phyloP scores from a whole-genome alignment of 2,113 vertebrate genomes.

The Chloropsis cyanopogon region DNA sequence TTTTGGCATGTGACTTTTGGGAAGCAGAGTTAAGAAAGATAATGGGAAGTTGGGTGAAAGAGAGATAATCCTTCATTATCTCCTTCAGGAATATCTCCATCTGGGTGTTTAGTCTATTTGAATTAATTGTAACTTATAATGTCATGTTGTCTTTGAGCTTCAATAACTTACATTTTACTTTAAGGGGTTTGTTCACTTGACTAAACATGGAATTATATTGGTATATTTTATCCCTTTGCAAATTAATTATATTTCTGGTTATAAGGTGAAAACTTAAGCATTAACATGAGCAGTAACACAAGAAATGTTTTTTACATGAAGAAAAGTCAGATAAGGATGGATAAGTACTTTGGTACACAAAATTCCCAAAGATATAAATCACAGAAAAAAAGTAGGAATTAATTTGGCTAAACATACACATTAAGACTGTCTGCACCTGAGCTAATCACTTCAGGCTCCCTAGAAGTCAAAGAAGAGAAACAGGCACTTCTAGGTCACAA shows the following conservation, averaged over 20 bases:
- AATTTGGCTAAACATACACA: not conserved
- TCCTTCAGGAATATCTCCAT: not conserved
- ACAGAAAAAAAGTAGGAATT: not conserved
- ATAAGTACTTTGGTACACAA: not conserved
- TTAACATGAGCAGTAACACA: not conserved
- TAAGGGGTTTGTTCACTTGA: not conserved
- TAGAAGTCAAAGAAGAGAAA: conserved; percentile 37
- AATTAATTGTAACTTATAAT: not conserved
- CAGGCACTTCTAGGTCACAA: conserved; percentile 53
- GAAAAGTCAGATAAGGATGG: not conserved
- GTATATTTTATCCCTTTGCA: not conserved
- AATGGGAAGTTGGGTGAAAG: not conserved
- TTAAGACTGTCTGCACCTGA: not conserved
- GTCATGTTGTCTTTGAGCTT: not conserved
- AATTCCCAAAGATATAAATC: conserved; percentile 28
- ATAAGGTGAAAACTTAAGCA: not conserved
- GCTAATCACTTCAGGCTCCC: conserved; percentile 22
- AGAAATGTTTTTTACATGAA: not conserved
- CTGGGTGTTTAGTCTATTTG: not conserved
- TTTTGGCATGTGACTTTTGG: not conserved
- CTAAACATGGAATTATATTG: not conserved
- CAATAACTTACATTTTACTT: not conserved
- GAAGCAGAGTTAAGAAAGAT: not conserved
- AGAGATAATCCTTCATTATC: not conserved
- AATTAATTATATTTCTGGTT: not conserved